These are phyloP conservation scores for Rhineura floridana DNA, from an alignment of 2,113 vertebrate species.

Conservation along the genomic window DNA sequence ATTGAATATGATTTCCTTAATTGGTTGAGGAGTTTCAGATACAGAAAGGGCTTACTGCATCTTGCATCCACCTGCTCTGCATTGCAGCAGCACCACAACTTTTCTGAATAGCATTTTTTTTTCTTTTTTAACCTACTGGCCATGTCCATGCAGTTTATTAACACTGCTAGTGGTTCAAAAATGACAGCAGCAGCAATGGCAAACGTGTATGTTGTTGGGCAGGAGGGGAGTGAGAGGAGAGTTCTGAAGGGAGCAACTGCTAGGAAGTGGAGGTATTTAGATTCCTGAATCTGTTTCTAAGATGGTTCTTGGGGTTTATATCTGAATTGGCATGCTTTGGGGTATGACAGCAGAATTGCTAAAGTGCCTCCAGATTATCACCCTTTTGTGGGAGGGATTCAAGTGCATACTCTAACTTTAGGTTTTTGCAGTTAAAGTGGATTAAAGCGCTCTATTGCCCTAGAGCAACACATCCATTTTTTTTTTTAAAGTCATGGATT, in stretches of 20 bases:
- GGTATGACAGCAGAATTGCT: conserved; percentile 6
- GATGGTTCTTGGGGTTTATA: not conserved
- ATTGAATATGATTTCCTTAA: too few relatives aligned
- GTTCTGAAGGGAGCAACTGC: not conserved
- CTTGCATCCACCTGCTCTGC: not conserved
- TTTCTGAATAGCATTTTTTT: not conserved
- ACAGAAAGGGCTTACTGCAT: not conserved
- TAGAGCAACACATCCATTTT: too few relatives aligned
- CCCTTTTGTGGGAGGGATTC: too few relatives aligned
- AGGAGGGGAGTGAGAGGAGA: not conserved
- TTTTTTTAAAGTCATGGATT: too few relatives aligned
- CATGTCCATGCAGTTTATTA: not conserved
- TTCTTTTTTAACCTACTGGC: too few relatives aligned
- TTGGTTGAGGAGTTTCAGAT: not conserved
- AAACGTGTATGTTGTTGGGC: not conserved
- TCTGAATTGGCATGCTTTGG: not conserved
- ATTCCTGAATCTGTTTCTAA: not conserved
- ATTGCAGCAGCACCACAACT: not conserved
- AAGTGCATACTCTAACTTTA: too few relatives aligned
- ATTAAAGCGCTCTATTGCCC: too few relatives aligned
- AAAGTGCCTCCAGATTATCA: too few relatives aligned
- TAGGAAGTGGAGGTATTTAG: too few relatives aligned
- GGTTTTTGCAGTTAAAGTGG: too few relatives aligned
- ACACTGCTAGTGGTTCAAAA: not conserved
- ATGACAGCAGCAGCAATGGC: too few relatives aligned